Evolutionary conservation across 2,888 invertebrate genomes (phyloP), one percentile per base, ranked within the genome.

Genomic region (Epinotia brunnichana): DNA sequence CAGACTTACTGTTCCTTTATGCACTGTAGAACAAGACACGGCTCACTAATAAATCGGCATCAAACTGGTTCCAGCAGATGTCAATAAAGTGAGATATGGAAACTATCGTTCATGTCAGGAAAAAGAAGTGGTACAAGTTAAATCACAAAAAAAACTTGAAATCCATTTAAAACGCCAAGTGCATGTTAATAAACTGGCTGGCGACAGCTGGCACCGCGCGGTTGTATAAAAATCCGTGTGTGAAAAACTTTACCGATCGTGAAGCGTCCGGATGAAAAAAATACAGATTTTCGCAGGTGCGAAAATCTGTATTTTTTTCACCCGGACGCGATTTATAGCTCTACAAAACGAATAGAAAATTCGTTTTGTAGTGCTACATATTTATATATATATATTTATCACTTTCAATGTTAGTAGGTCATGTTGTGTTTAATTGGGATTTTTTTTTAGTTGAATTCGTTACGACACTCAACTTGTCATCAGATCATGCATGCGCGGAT

Each of bases 141-240:
- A 62, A 62, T 48, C n/a, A 24, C 48, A 48, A 21, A 48, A 68
- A 70, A 44, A 54, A 29, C 39, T 21, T 41, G 17, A 17, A 62
- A 48, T 21, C 44, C 56, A 41, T 56, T 69, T 44, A 62, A 70
- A 70, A 70, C 44, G 19, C 44, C 62, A 62, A 62, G 17, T 29
- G 44, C 56, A 56, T 56, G 19, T 10, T n/a, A n/a, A 56, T 56
- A 44, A 69, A 54, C 54, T n/a, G 17, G 69, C 10, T 9, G 56
- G 35, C 17, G 69, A 63, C 69, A 70, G 69, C 54, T 56, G 69
- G 69, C 54, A 39, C 17, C 5, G 53, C 54, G 62, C 19, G 69
- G 69, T 48, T 67, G 56, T 63, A 53, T 54, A 48, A 44, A 69
- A 70, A 62, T 56, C 54, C 62, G 56, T 13, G 62, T 62, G 62